A percentile compares a stretch with the other conserved stretches of the same genome.
Evolutionary conservation across 64 coral and sea anemone genomes (phyloP).

Genomic region (Actinia equina): DNA sequence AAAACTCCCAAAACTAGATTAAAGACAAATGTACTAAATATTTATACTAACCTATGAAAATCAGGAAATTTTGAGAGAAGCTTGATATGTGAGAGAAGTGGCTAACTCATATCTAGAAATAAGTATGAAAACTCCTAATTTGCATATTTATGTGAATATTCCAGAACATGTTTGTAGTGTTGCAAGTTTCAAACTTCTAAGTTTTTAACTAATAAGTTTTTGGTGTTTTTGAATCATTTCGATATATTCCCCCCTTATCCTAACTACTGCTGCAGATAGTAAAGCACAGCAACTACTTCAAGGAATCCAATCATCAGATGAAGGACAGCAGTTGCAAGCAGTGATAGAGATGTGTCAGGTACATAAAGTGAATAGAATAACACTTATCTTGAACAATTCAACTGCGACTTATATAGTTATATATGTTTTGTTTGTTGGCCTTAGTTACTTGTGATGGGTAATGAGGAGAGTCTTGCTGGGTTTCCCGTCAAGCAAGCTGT

Average conservation of each 20-base stretch:
- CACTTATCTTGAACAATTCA: no score
- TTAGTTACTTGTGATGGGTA: slow-evolving; percentile 97
- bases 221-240: background rate
- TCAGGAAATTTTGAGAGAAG: no score
- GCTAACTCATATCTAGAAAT: no score
- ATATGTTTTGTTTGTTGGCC: background rate
- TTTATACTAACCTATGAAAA: no score
- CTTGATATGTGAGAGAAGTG: no score
- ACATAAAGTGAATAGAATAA: background rate
- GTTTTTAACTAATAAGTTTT: no score
- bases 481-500: slow-evolving; percentile 99
- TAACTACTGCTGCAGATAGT: slow-evolving; percentile 34
- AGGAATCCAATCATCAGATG: slow-evolving; percentile 95
- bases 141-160: no score
- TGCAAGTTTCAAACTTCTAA: no score
- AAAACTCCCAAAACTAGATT: no score
- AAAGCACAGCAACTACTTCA: slow-evolving; percentile 87
- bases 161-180: no score
- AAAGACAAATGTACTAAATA: no score
- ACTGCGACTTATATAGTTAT: background rate
- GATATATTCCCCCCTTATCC: background rate
- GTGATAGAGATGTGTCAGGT: slow-evolving; percentile 99
- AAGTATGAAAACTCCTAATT: no score
- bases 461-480: slow-evolving; percentile 96
- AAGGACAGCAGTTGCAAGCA: slow-evolving; percentile 95